Conservation (phyloP, 2,113 vertebrate genomes). For the Forbesichthys agassizii region DNA sequence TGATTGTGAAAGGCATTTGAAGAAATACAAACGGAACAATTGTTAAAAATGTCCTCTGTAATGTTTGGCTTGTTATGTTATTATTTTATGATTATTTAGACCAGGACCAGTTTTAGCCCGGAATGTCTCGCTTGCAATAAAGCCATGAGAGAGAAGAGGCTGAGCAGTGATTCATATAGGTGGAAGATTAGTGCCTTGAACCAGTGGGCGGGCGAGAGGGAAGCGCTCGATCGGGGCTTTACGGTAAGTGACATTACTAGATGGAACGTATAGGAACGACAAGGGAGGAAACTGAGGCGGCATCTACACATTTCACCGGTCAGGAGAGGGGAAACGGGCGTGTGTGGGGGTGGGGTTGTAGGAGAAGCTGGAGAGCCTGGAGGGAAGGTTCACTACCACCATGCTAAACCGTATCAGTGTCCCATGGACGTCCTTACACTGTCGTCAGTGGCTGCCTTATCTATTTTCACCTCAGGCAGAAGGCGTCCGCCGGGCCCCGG, state of each 20-base stretch:
- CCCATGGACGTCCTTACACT: slow-evolving; percentile 84
- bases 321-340: not conserved
- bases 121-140: slow-evolving; percentile 14
- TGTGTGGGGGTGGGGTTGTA: slow-evolving; percentile 22
- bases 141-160: slow-evolving; percentile 12
- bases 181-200: slow-evolving; percentile 21
- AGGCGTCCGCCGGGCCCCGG: slow-evolving; percentile 90
- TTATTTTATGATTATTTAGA: not conserved
- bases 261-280: not conserved
- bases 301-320: not conserved
- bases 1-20: slow-evolving; percentile 14
- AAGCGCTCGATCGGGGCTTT: slow-evolving; percentile 6
- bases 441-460: slow-evolving; percentile 89
- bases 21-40: not conserved
- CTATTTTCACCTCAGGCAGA: slow-evolving; percentile 98
- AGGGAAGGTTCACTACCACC: slow-evolving; percentile 70
- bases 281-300: not conserved
- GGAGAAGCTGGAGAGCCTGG: slow-evolving; percentile 58
- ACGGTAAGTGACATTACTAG: slow-evolving; percentile 25
- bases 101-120: not conserved
- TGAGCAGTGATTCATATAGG: slow-evolving; percentile 1
- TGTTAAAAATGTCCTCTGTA: not conserved
- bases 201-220: slow-evolving; percentile 11
- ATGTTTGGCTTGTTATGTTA: not conserved
- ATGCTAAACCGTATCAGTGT: slow-evolving; percentile 82